Evolutionary conservation across 2,888 invertebrate genomes (phyloP).

Genomic region (Anorthoa munda): DNA sequence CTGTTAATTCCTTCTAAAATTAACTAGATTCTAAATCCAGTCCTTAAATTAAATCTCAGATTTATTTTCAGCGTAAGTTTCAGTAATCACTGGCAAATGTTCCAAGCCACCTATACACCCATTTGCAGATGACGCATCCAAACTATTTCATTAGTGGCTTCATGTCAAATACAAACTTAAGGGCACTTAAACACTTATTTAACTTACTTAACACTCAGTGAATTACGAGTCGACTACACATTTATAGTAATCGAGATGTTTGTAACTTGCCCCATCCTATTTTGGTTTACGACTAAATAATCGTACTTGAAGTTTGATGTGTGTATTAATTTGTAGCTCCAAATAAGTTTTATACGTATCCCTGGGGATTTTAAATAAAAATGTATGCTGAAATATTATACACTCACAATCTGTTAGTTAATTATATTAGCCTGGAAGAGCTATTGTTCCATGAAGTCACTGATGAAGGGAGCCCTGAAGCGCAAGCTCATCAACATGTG

Average conservation of each 20-base stretch:
- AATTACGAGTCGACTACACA: conserved; percentile 76
- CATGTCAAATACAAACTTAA: conserved; percentile 71
- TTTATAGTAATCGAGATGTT: conserved; percentile 71
- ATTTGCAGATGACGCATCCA: neutral
- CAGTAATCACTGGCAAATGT: neutral
- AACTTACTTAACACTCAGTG: conserved; percentile 78
- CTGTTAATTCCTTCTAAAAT: no score
- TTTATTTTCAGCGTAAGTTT: no score
- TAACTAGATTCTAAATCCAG: no score
- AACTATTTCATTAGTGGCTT: conserved; percentile 51
- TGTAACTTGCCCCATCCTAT: conserved; percentile 67
- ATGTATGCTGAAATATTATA: neutral
- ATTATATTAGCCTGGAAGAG: no score
- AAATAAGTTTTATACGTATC: neutral
- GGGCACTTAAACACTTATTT: conserved; percentile 79
- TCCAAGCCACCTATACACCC: no score
- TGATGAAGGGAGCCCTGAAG: no score
- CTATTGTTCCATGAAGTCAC: no score
- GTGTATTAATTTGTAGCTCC: conserved; percentile 22
- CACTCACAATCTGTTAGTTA: neutral
- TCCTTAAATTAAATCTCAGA: neutral
- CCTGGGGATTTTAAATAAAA: neutral
- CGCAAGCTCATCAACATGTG: no score
- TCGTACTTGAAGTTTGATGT: conserved; percentile 27
- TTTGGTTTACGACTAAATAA: conserved; percentile 67